Evolutionary conservation across 2,113 vertebrate species (phyloP).

Genomic region (Genyomyrus donnyi): DNA sequence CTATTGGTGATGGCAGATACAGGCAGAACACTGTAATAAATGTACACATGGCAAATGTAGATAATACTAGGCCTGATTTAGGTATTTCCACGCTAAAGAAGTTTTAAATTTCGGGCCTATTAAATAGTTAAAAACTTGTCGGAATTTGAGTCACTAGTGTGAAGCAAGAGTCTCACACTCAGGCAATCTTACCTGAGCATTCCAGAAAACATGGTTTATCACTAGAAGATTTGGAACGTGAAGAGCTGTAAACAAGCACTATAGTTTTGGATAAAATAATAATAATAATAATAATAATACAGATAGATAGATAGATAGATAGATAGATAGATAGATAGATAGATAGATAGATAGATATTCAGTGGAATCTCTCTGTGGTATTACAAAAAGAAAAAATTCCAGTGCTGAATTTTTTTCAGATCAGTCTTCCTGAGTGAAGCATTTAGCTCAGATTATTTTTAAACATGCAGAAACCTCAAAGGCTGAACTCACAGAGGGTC

Average conservation of each 20-base stretch:
- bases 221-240: background rate
- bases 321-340: background rate
- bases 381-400: slow-evolving; percentile 21
- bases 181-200: too few relatives aligned
- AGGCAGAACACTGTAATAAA: too few relatives aligned
- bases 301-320: background rate
- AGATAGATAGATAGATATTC: background rate
- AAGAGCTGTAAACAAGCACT: background rate
- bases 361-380: slow-evolving; percentile 23
- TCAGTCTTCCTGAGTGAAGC: slow-evolving; percentile 32
- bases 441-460: slow-evolving; percentile 42
- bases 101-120: background rate
- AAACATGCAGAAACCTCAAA: slow-evolving; percentile 58
- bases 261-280: background rate
- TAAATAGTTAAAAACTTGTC: background rate
- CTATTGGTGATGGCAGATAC: background rate
- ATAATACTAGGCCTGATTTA: background rate
- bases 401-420: slow-evolving; percentile 22
- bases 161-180: too few relatives aligned
- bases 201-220: background rate
- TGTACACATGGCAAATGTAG: too few relatives aligned
- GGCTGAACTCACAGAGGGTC: slow-evolving; percentile 59
- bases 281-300: background rate
- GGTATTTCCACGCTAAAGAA: background rate
- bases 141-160: background rate